phyloP scores from a whole-genome alignment of 2,888 invertebrate species.

The Proisotoma minuta region DNA sequence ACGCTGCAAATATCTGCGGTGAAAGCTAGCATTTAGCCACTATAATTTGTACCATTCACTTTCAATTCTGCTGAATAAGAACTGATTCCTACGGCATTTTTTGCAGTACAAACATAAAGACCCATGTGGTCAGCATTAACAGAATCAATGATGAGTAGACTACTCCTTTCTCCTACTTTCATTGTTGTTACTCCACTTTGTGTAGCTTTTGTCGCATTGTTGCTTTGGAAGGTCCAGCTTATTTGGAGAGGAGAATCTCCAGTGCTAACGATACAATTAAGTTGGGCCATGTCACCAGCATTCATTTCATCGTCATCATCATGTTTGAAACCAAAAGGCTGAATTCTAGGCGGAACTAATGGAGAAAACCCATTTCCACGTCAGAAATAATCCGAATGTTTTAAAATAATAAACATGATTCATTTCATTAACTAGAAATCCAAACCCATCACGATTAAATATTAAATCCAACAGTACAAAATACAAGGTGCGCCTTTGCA shows the following conservation, averaged over 20 bases:
- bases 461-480: too few species aligned
- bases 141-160: conserved; percentile 61
- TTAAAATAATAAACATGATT: not conserved
- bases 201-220: too few species aligned
- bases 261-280: conserved; percentile 60
- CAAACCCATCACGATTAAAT: too few species aligned
- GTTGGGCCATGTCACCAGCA: conserved; percentile 68
- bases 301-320: conserved; percentile 67
- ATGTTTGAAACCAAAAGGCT: conserved; percentile 63
- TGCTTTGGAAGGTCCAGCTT: conserved; percentile 42
- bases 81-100: conserved; percentile 63
- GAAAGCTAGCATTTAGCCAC: too few species aligned
- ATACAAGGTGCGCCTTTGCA: too few species aligned
- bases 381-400: too few species aligned
- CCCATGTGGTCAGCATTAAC: conserved; percentile 65
- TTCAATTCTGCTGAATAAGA: conserved; percentile 61
- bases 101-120: conserved; percentile 65
- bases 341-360: conserved; percentile 53
- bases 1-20: too few species aligned
- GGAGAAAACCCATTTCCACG: too few species aligned
- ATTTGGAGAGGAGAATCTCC: conserved; percentile 40
- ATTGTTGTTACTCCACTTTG: too few species aligned
- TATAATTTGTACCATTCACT: conserved; percentile 67
- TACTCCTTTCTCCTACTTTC: conserved; percentile 58
- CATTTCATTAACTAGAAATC: too few species aligned